Conservation (phyloP, 30 jellyfish, hydroid and myxozoan species). For the Aurelia aurita region DNA sequence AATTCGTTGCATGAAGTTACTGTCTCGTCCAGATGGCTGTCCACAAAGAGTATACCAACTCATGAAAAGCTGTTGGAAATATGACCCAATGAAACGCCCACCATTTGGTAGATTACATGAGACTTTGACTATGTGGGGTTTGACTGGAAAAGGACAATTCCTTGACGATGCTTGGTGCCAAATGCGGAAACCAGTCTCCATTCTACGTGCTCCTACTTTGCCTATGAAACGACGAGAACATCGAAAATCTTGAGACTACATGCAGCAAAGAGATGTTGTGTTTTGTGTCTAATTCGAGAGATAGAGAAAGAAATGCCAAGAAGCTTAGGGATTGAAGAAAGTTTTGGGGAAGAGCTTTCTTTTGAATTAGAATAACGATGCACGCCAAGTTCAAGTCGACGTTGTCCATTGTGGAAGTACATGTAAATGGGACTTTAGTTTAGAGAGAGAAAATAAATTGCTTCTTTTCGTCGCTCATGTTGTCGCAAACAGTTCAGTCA, state of each 20-base stretch:
- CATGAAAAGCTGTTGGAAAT: constrained; percentile 85
- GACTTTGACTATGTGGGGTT: constrained; percentile 54
- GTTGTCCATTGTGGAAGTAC: too few relatives aligned
- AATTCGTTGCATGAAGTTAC: constrained; percentile 69
- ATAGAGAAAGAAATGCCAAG: too few relatives aligned
- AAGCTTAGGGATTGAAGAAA: too few relatives aligned
- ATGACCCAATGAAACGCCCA: constrained; percentile 71
- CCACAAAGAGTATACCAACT: constrained; percentile 82
- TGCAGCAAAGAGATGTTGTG: too few relatives aligned
- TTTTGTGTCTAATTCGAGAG: too few relatives aligned
- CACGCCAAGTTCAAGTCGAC: too few relatives aligned
- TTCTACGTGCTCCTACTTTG: constrained; percentile 52
- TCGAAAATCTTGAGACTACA: not conserved
- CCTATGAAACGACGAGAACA: constrained; percentile 32
- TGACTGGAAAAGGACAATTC: constrained; percentile 51
- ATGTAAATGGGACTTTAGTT: too few relatives aligned
- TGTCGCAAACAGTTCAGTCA: too few relatives aligned
- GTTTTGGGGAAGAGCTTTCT: too few relatives aligned
- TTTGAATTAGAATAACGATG: too few relatives aligned
- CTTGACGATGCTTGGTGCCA: constrained; percentile 67
- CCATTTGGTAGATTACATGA: constrained; percentile 60
- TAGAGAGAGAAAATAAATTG: too few relatives aligned
- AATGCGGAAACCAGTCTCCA: constrained; percentile 51
- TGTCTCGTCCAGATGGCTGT: constrained; percentile 86
- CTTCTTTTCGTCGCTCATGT: too few relatives aligned